Evolutionary conservation across 2,797 vertebrate genomes (phyloP).

Genomic region (Menidia menidia): DNA sequence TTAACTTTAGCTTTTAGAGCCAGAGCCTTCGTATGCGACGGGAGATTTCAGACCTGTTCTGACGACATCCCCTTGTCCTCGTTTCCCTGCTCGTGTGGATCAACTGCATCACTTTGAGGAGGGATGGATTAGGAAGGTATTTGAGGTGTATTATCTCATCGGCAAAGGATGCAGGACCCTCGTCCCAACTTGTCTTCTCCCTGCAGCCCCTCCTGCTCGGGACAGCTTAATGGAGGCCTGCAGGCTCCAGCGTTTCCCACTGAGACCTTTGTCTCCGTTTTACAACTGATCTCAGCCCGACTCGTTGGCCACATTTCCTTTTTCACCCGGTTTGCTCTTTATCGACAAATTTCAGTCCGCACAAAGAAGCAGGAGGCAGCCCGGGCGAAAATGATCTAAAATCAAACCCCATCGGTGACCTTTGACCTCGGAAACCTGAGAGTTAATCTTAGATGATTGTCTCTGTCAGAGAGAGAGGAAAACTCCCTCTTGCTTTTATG

Average conservation of each 20-base stretch:
- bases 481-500: neutral
- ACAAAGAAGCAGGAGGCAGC: slow-evolving; percentile 5
- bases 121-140: slow-evolving; percentile 48
- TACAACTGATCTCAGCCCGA: slow-evolving; percentile 37
- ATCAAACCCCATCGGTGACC: slow-evolving; percentile 1
- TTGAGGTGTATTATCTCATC: slow-evolving; percentile 63
- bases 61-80: slow-evolving; percentile 23
- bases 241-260: slow-evolving; percentile 52
- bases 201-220: slow-evolving; percentile 42
- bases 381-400: slow-evolving; percentile 4
- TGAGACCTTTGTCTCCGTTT: slow-evolving; percentile 8
- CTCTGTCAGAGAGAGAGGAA: neutral
- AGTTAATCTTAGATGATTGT: slow-evolving; percentile 1
- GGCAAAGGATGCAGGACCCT: slow-evolving; percentile 66
- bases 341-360: slow-evolving; percentile 17
- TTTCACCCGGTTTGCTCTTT: slow-evolving; percentile 26
- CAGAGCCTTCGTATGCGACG: slow-evolving; percentile 10
- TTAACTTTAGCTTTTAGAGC: neutral
- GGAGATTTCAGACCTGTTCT: neutral
- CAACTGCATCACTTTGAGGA: slow-evolving; percentile 10
- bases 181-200: slow-evolving; percentile 64
- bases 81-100: slow-evolving; percentile 14
- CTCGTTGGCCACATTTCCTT: slow-evolving; percentile 23
- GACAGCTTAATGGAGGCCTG: slow-evolving; percentile 60
- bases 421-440: slow-evolving; percentile 42